These are phyloP conservation scores for Nomada lathburiana DNA, from an alignment of 2,888 invertebrate species.

Conservation along the genomic window DNA sequence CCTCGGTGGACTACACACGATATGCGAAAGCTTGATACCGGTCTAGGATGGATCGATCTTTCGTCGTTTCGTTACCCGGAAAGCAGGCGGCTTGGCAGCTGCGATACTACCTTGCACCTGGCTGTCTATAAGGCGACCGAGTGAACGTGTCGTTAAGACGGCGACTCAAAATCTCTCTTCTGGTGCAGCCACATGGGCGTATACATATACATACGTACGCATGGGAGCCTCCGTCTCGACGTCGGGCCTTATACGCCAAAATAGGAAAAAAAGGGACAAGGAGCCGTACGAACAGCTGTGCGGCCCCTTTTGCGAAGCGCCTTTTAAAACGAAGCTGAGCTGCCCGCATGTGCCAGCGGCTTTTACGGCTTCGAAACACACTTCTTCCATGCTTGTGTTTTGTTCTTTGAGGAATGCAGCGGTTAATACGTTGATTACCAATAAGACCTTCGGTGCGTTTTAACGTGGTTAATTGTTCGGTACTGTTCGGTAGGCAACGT, in stretches of 20 bases:
- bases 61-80: constrained; percentile 58
- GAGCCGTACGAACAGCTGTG: constrained; percentile 68
- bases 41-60: constrained; percentile 65
- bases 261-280: constrained; percentile 33
- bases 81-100: constrained; percentile 65
- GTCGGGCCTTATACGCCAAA: constrained; percentile 69
- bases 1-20: neutral
- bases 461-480: neutral
- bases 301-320: constrained; percentile 70
- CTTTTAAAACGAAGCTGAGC: constrained; percentile 67
- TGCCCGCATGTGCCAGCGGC: constrained; percentile 23
- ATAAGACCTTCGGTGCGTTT: neutral
- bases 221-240: constrained; percentile 32
- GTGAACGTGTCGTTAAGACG: constrained; percentile 42
- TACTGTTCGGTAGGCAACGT: too few relatives aligned
- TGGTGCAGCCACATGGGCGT: constrained; percentile 31
- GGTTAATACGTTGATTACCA: constrained; percentile 2
- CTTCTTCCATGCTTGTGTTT: constrained; percentile 5
- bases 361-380: constrained; percentile 45
- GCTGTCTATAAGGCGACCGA: constrained; percentile 43
- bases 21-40: constrained; percentile 38
- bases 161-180: constrained; percentile 53
- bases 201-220: constrained; percentile 1
- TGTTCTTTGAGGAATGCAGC: constrained; percentile 11
- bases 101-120: constrained; percentile 64